Conservation (phyloP, 2,888 invertebrate genomes). For the Aquatica leii region DNA sequence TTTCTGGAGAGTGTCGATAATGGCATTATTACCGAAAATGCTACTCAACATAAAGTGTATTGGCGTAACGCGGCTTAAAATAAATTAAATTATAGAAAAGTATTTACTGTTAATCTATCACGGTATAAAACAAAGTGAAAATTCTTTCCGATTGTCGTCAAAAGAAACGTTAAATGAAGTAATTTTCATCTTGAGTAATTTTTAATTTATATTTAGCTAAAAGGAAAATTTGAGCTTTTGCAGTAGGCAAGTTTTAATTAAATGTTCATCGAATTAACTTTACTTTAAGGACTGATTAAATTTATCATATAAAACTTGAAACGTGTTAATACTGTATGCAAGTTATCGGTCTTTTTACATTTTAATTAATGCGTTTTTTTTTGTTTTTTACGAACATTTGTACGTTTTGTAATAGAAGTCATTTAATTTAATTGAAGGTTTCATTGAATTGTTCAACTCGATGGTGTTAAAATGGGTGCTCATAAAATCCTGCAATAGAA, state of each 20-base stretch:
- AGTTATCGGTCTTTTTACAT: background rate
- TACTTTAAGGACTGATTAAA: constrained; percentile 2
- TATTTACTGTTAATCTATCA: too few species aligned
- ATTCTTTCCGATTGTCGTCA: background rate
- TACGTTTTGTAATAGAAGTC: constrained; percentile 1
- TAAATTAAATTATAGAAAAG: too few species aligned
- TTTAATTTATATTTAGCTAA: constrained; percentile 21
- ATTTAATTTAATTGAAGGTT: constrained; percentile 8
- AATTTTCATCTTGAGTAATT: constrained; percentile 33
- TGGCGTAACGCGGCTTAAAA: too few species aligned
- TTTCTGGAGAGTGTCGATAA: too few species aligned
- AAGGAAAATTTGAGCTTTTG: constrained; percentile 9
- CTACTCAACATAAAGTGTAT: too few species aligned
- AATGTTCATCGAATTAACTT: constrained; percentile 11
- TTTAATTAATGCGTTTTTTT: background rate
- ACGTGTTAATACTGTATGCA: background rate
- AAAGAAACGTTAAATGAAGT: constrained; percentile 12
- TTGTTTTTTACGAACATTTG: background rate
- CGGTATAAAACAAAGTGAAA: too few species aligned
- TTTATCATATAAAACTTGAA: too few species aligned
- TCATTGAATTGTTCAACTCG: constrained; percentile 7
- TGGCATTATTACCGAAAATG: too few species aligned
- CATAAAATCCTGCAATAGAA: constrained; percentile 29
- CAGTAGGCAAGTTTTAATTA: constrained; percentile 18
- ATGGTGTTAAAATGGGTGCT: constrained; percentile 7